Base-by-base conservation (phyloP, 2,888 invertebrate species). In the Cantharis nigra region DNA sequence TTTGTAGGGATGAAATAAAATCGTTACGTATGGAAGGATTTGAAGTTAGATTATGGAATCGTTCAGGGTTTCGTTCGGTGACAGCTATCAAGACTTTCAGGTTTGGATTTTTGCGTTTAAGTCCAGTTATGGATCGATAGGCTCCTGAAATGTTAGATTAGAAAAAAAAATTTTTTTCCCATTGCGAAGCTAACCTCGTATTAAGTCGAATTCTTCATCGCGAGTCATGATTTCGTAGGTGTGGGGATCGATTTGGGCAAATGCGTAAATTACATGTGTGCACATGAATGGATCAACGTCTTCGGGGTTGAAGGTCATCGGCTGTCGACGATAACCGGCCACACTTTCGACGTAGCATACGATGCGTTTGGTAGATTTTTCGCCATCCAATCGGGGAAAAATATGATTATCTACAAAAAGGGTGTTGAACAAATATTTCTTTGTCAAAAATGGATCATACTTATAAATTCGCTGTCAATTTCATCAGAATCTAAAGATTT, bases 221-320 rank as follows among this genome's bases (percentile, higher is more conserved):
- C 91, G 90, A 0, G 94, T 91, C 65, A 91, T 89, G 20, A 95
- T 89, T 13, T 90, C 89, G 82, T 92, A 91, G 0, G 91, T 91
- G 80, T 92, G 91, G 0, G 93, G 92, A 84, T 95, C 93, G 79
- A 95, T 88, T 2, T 91, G 91, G 7, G 94, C 94, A 81, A 93
- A 94, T 1, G 93, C 92, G 84, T 95, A 95, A 79, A 95, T 91
- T 2, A 95, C 88, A 84, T 95, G 95, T 3, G 94, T 94, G 87
- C 95, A 95, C 49, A 91, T 89, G 80, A 91, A 91, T 3, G 91
- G 90, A 16, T 94, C 93, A 67, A 94, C 87, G 72, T 93, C 90
- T 20, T 91, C 90, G 0, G 93, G 91, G 0, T 91, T 91, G 84
- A 95, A 93, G 0, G 92, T 90, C 74, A 93, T 89, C 0, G 94